These are phyloP conservation scores for Thunnus albacares DNA, from an alignment of 2,797 vertebrate species.

Conservation along the genomic window DNA sequence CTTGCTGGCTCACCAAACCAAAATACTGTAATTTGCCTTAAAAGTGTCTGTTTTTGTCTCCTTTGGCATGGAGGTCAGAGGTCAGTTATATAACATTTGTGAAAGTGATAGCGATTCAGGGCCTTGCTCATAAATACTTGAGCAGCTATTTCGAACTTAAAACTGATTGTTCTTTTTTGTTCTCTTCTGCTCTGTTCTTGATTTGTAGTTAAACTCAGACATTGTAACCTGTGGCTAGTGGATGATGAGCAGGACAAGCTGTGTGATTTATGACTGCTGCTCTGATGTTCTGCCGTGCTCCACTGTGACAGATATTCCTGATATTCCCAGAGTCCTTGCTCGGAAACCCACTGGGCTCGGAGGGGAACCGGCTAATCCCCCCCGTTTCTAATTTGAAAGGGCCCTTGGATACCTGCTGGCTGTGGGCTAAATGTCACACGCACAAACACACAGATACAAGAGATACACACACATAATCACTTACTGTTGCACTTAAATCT, in stretches of 20 bases:
- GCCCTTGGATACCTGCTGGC: constrained; percentile 91
- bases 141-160: constrained; percentile 5
- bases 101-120: accelerated
- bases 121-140: background rate
- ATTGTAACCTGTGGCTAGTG: constrained; percentile 56
- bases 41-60: background rate
- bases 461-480: constrained; percentile 69
- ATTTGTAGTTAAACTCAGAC: constrained; percentile 40
- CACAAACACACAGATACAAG: constrained; percentile 56
- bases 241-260: constrained; percentile 70
- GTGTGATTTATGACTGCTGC: constrained; percentile 76
- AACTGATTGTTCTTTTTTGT: background rate
- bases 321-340: constrained; percentile 85
- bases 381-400: constrained; percentile 93
- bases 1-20: background rate
- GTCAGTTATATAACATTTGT: background rate
- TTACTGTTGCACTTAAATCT: constrained; percentile 72
- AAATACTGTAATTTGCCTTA: background rate
- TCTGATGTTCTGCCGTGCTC: constrained; percentile 84
- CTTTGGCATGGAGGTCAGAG: background rate
- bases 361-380: constrained; percentile 88
- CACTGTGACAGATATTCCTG: constrained; percentile 92
- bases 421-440: constrained; percentile 90
- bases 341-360: constrained; percentile 83
- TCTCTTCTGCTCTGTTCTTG: background rate